These are phyloP conservation scores for Nannospalax galili DNA, from an alignment of 2,113 vertebrate species.

Conservation along the genomic window DNA sequence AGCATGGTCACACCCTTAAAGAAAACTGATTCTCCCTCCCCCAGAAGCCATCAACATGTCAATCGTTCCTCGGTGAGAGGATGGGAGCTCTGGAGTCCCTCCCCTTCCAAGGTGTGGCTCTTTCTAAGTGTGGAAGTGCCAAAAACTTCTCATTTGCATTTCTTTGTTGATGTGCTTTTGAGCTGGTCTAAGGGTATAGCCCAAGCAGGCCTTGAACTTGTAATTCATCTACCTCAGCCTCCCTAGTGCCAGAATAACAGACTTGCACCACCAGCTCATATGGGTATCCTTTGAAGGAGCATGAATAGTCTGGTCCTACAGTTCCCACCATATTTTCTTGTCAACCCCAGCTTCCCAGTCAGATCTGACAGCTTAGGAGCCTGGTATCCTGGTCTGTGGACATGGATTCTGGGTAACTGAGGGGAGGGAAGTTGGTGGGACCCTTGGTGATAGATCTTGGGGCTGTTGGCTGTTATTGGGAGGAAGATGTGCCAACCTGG, in stretches of 20 bases:
- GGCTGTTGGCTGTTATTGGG: accelerated
- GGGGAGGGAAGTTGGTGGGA: accelerated
- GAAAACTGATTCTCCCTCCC: too few species aligned
- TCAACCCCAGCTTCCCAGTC: accelerated
- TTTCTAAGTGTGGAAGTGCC: too few species aligned
- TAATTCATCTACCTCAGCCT: background rate
- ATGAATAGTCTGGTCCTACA: background rate
- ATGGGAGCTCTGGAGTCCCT: too few species aligned
- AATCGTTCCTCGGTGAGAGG: too few species aligned
- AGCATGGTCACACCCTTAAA: too few species aligned
- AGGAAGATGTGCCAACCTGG: background rate
- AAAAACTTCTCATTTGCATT: background rate
- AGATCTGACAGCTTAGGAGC: too few species aligned
- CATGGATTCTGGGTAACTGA: background rate
- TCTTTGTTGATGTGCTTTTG: background rate
- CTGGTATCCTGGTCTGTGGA: background rate
- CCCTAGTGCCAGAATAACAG: background rate
- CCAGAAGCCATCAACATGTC: too few species aligned
- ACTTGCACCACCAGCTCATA: background rate
- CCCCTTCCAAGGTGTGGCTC: too few species aligned
- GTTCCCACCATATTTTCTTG: background rate
- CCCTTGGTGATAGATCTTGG: background rate
- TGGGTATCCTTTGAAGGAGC: background rate
- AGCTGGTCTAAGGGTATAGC: background rate
- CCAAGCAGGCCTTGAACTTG: background rate